Percentiles rank a stretch among this genome's conserved stretches.
Evolutionary conservation across 2,888 invertebrate genomes (phyloP).

Genomic region (Pristionchus japonicus): DNA sequence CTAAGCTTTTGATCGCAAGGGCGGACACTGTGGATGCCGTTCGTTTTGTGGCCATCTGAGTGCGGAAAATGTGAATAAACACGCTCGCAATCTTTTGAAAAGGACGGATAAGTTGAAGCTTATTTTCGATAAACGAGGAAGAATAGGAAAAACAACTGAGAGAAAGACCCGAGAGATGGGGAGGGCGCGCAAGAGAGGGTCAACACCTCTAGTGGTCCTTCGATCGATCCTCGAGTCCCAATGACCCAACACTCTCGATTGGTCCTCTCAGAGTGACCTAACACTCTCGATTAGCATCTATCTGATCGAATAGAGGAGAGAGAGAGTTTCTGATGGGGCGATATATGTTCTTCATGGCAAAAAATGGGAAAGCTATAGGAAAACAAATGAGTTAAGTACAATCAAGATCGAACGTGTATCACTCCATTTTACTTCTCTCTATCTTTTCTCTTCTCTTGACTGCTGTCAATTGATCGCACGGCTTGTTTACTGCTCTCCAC

Average conservation of each 20-base stretch:
- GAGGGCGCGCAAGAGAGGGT: neutral
- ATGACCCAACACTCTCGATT: too few relatives aligned
- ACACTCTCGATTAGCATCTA: too few relatives aligned
- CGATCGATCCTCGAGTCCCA: neutral
- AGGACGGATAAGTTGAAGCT: neutral
- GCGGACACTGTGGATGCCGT: neutral
- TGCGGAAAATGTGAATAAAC: too few relatives aligned
- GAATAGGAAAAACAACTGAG: neutral
- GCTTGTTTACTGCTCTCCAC: neutral
- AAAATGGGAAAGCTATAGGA: too few relatives aligned
- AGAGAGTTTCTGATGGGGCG: too few relatives aligned
- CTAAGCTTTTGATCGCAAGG: neutral
- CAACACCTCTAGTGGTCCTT: neutral
- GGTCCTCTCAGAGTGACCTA: too few relatives aligned
- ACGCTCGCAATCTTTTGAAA: neutral
- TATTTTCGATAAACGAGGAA: neutral
- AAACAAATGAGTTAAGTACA: too few relatives aligned
- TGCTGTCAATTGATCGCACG: neutral
- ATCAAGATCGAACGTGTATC: neutral
- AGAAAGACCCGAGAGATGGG: neutral
- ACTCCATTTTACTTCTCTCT: neutral
- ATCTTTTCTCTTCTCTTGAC: too few relatives aligned
- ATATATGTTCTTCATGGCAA: too few relatives aligned
- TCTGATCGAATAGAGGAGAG: too few relatives aligned
- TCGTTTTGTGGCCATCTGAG: conserved; percentile 7